Conservation (phyloP, 1,140 invertebrate species). For the Leptonema lineaticorne region DNA sequence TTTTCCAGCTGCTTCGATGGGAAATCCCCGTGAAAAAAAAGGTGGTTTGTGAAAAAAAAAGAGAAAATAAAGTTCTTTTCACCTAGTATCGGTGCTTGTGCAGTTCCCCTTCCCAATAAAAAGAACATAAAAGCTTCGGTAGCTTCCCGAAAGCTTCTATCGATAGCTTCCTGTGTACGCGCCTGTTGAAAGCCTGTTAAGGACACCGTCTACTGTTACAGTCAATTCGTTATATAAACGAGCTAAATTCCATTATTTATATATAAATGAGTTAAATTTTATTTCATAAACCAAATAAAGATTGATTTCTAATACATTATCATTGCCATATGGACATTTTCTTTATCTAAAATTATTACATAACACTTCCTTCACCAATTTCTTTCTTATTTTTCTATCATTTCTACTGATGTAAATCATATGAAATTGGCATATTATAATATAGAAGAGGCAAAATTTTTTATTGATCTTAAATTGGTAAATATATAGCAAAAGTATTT, state of each 20-base stretch:
- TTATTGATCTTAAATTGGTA: not conserved
- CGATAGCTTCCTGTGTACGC: constrained; percentile 29
- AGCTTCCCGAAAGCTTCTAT: constrained; percentile 25
- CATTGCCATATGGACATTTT: too few species aligned
- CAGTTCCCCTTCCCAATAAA: constrained; percentile 19
- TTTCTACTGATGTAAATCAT: too few species aligned
- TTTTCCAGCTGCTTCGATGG: not conserved
- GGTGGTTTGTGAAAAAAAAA: constrained; percentile 18
- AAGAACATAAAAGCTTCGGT: constrained; percentile 27
- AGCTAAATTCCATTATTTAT: too few species aligned
- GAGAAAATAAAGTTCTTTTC: not conserved
- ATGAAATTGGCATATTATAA: too few species aligned
- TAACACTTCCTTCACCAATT: too few species aligned
- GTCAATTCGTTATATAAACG: not conserved
- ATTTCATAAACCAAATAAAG: not conserved
- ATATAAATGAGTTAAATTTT: too few species aligned
- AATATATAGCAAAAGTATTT: not conserved
- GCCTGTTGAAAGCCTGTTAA: constrained; percentile 33
- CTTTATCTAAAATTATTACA: too few species aligned
- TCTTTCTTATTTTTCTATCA: too few species aligned
- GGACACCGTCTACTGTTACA: constrained; percentile 28
- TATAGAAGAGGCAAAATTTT: too few species aligned
- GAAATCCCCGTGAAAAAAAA: constrained; percentile 27
- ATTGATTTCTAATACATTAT: not conserved
- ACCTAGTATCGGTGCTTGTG: constrained; percentile 23